Evolutionary conservation across 2,888 invertebrate species (phyloP), one percentile per base, ranked within the genome.

Genomic region (Panorpa germanica): DNA sequence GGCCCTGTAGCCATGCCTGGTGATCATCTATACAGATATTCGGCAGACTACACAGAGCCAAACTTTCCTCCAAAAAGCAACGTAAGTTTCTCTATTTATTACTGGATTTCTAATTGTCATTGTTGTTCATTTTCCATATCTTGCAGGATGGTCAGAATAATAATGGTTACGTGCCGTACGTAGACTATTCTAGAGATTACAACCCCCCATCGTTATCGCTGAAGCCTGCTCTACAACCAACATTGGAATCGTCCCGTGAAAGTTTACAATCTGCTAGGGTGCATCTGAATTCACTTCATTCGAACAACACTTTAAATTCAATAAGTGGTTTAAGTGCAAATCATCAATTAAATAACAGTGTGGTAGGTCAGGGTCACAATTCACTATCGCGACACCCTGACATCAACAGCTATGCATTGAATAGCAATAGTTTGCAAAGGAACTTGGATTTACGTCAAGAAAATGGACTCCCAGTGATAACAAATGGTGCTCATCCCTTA

Each of bases 151-250:
- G 78, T 32, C 76, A 80, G 43, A 80, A 75, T 52, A 76, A 73
- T 50, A 81, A 81, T 46, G 81, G 81, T 15, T 85, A 83, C 51
- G 76, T 81, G 36, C 82, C 83, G 1, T 88, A 85, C 50, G 81
- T 81, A 26, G 86, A 88, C 51, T 88, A 83, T 49, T 70, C 75
- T 5, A 69, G 83, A 18, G 86, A 88, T 50, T 88, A 86, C 53
- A 83, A 80, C 44, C 86, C 86, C 3, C 83, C 85, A 4, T 69
- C 73, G 29, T 10, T 24, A 31, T 13, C 13, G 17, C 6, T 14
- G n/a, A 12, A 29, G 24, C 12, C 10, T n/a, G n/a, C n/a, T n/a
- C n/a, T n/a, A n/a, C n/a, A n/a, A n/a, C n/a, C n/a, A n/a, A n/a
- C n/a, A n/a, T n/a, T n/a, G n/a, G n/a, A n/a, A n/a, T n/a, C n/a